A percentile compares a stretch with the other conserved stretches of the same genome.
phyloP scores from a whole-genome alignment of 2,888 invertebrate genomes.

The Limnephilus marmoratus region DNA sequence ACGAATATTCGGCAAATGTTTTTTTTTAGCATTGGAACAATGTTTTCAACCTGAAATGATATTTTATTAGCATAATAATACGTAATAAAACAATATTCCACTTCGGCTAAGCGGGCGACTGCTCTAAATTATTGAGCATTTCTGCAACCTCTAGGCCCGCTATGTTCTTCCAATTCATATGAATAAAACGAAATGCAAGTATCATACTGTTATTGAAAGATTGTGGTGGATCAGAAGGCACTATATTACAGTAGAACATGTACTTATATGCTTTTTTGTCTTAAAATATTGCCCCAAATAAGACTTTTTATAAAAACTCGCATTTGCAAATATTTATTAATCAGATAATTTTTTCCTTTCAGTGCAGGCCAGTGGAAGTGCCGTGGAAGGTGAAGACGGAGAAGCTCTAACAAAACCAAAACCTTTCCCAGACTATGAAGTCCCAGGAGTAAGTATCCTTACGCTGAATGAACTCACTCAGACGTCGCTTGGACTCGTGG shows the following conservation, averaged over 20 bases:
- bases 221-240: neutral
- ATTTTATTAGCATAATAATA: neutral
- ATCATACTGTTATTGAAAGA: neutral
- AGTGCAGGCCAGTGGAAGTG: constrained; percentile 46
- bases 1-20: neutral
- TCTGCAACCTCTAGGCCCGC: neutral
- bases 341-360: constrained; percentile 4
- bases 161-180: neutral
- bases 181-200: neutral
- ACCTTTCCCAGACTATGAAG: constrained; percentile 75
- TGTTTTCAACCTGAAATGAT: neutral
- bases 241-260: too few relatives aligned
- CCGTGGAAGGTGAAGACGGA: constrained; percentile 41
- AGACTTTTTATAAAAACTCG: neutral
- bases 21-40: neutral
- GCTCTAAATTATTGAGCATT: neutral
- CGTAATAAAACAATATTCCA: too few relatives aligned
- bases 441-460: constrained; percentile 78
- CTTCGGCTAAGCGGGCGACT: neutral
- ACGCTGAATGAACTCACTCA: constrained; percentile 78
- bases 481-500: constrained; percentile 79
- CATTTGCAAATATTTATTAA: neutral
- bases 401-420: constrained; percentile 59
- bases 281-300: too few relatives aligned
- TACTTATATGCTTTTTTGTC: too few relatives aligned